Evolutionary conservation across 2,113 vertebrate species (phyloP), one percentile per base, ranked within the genome.

Genomic region (Anolis sagrei): DNA sequence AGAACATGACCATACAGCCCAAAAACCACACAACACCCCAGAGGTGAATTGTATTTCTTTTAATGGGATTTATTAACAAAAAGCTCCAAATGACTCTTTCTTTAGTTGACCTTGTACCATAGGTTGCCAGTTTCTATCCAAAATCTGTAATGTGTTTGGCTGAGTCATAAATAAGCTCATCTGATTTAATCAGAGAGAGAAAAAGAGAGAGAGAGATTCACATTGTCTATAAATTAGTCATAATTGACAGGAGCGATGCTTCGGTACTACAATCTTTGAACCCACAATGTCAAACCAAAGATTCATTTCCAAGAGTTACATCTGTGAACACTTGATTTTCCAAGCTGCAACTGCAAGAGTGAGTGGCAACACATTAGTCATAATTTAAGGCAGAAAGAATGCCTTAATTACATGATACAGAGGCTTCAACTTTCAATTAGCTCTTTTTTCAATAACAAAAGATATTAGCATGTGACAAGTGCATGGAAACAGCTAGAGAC

Each of bases 281-380:
- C 27, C 62, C 44, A 25, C n/a, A 72, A 9, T 72, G 54, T 48
- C 34, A 86, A 58, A 16, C 25, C 51, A 5, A 32, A 73, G 7
- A 18, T 73, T 14, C 32, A 29, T 19, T 86, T 19, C 76, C 84
- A 79, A 61, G 32, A 49, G 13, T 73, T n/a, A 72, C 69, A 44
- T 29, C 54, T 73, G 34, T 73, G 49, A 70, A 61, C 79, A 80
- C 79, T 62, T 80, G 79, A n/a, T n/a, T 80, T 51, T 80, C 49
- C 62, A 80, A 66, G 39, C 79, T 68, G 27, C 62, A n/a, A 16
- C 27, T 18, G 44, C 61, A 39, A 68, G 62, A 68, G 16, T 48
- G 48, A 80, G 34, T 48, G 25, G 16, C 79, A 80, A 80, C 39
- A 80, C 39, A 49, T 80, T 68, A 80, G 25, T 27, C 39, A 48